A percentile compares a stretch with the other conserved stretches of the same genome.
These are phyloP conservation scores for Kryptolebias marmoratus DNA, from an alignment of 2,113 vertebrate genomes.

Conservation along the genomic window DNA sequence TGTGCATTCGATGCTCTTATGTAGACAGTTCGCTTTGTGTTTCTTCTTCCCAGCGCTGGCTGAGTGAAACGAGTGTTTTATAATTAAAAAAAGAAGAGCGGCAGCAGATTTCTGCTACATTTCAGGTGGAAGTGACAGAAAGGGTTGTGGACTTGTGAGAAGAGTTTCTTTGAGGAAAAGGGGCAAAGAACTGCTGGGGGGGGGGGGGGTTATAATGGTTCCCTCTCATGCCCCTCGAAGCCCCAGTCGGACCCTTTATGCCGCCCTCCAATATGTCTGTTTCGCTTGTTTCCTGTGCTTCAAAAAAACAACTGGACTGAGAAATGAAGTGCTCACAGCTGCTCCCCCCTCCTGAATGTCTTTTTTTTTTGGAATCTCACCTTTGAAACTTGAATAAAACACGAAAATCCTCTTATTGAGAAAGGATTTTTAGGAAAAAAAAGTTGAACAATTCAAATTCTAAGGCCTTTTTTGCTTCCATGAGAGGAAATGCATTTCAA, in stretches of 20 bases:
- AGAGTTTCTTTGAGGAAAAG: no score
- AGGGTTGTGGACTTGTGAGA: no score
- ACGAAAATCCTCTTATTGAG: constrained; percentile 43
- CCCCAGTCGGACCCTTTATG: not conserved
- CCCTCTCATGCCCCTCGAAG: constrained; percentile 21
- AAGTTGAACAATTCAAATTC: constrained; percentile 66
- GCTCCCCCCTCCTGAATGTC: constrained; percentile 41
- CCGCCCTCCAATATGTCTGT: constrained; percentile 20
- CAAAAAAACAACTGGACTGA: constrained; percentile 29
- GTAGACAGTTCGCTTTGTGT: constrained; percentile 55
- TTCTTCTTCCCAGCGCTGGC: constrained; percentile 40
- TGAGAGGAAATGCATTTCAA: constrained; percentile 75
- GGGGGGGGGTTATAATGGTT: constrained; percentile 34
- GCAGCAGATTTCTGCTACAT: constrained; percentile 34
- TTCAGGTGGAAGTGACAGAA: constrained; percentile 33
- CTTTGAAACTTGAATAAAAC: constrained; percentile 68
- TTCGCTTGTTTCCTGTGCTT: constrained; percentile 51
- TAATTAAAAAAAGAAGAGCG: constrained; percentile 61
- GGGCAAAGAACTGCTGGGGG: constrained; percentile 70
- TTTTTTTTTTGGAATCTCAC: constrained; percentile 60
- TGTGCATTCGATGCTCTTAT: constrained; percentile 45
- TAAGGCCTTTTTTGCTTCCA: constrained; percentile 76
- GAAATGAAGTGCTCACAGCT: constrained; percentile 11
- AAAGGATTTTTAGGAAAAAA: constrained; percentile 39
- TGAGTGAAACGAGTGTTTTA: constrained; percentile 68